Evolutionary conservation across 1,140 invertebrate species (phyloP).

Genomic region (Araneus ventricosus): DNA sequence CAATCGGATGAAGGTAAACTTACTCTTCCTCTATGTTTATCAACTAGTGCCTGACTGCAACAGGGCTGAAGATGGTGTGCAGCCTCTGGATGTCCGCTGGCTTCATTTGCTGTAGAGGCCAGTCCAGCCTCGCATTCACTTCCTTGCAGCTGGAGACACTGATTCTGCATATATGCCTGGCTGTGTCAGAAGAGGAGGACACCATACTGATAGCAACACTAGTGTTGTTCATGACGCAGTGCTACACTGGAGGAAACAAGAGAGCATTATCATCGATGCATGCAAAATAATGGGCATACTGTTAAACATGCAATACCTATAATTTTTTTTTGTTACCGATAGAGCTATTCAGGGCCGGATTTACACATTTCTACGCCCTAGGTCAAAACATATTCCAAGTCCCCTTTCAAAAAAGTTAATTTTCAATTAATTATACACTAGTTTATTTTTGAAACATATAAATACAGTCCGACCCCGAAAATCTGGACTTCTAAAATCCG

Average conservation of each 20-base stretch:
- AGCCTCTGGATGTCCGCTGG: constrained; percentile 74
- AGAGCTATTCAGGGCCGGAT: too few species aligned
- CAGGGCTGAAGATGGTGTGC: constrained; percentile 66
- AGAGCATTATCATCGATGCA: background rate
- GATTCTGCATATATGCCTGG: constrained; percentile 75
- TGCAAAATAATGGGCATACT: too few species aligned
- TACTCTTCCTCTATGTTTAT: constrained; percentile 69
- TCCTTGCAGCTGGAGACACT: constrained; percentile 70
- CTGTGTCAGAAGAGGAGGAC: constrained; percentile 73
- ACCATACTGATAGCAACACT: constrained; percentile 73
- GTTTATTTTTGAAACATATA: too few species aligned
- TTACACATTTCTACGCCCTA: too few species aligned
- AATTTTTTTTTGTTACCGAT: too few species aligned
- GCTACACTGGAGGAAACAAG: constrained; percentile 58
- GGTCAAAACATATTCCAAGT: too few species aligned
- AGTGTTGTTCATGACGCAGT: constrained; percentile 75
- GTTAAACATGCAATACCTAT: too few species aligned
- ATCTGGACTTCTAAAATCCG: too few species aligned
- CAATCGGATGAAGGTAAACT: constrained; percentile 35
- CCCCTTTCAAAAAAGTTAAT: too few species aligned
- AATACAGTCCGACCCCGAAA: too few species aligned
- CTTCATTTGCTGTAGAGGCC: constrained; percentile 61
- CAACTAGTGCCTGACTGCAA: constrained; percentile 73
- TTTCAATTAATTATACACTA: too few species aligned
- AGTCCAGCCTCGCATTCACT: constrained; percentile 64